These are phyloP conservation scores for Peribatodes rhomboidaria DNA, from an alignment of 2,888 invertebrate genomes.

Conservation along the genomic window DNA sequence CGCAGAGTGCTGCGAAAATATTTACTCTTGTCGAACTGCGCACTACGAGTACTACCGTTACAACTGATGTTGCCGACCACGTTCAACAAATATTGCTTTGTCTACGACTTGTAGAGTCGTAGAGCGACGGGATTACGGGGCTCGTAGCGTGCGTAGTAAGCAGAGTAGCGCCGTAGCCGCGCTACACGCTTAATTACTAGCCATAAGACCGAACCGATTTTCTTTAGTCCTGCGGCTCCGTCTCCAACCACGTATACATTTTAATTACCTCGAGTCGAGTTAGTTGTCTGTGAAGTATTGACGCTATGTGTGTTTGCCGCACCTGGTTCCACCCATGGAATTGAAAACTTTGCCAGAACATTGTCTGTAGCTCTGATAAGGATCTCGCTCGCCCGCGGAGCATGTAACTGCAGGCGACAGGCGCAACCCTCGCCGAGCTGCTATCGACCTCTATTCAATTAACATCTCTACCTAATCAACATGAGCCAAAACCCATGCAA, in stretches of 20 bases:
- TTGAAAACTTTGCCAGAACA: too few relatives aligned
- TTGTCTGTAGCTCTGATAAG: neutral
- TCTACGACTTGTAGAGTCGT: too few relatives aligned
- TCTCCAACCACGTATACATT: too few relatives aligned
- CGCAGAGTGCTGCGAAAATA: constrained; percentile 56
- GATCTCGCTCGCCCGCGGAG: constrained; percentile 14
- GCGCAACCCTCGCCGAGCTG: neutral
- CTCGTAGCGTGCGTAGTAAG: neutral
- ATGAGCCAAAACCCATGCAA: neutral
- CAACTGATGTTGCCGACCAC: too few relatives aligned
- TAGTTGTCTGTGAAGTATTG: too few relatives aligned
- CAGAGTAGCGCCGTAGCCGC: too few relatives aligned
- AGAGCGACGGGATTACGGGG: neutral
- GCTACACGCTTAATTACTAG: too few relatives aligned
- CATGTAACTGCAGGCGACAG: constrained; percentile 5
- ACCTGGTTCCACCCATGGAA: too few relatives aligned
- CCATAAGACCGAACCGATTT: too few relatives aligned
- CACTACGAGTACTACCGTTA: neutral
- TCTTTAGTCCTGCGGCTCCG: too few relatives aligned
- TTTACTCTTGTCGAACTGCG: constrained; percentile 43
- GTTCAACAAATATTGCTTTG: neutral
- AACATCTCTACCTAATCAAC: constrained; percentile 41
- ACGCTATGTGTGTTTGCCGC: too few relatives aligned
- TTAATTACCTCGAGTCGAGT: too few relatives aligned
- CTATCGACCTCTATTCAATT: constrained; percentile 52